These are phyloP conservation scores for Reticulitermes lucifugus DNA, from an alignment of 2,888 invertebrate genomes.

Conservation along the genomic window DNA sequence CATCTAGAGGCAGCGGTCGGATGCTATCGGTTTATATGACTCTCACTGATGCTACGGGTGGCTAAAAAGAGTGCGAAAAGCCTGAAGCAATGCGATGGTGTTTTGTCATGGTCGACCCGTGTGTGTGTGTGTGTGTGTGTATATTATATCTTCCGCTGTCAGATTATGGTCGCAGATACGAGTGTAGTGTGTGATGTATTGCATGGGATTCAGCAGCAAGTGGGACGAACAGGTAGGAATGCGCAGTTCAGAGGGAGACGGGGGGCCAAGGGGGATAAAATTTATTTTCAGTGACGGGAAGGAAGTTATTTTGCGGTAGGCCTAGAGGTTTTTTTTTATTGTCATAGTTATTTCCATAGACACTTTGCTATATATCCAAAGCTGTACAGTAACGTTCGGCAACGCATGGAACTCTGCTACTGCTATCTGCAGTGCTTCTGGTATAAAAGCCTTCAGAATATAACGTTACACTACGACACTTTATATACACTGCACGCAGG, in stretches of 20 bases:
- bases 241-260: not conserved
- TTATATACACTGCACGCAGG: too few relatives aligned
- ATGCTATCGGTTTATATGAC: not conserved
- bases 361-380: not conserved
- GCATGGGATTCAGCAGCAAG: not conserved
- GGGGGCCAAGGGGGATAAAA: not conserved
- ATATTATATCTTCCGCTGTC: slow-evolving; percentile 7
- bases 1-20: too few relatives aligned
- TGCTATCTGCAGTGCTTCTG: not conserved
- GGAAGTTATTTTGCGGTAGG: slow-evolving; percentile 2
- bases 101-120: slow-evolving; percentile 3
- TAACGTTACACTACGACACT: too few relatives aligned
- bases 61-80: not conserved
- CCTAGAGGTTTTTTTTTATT: not conserved
- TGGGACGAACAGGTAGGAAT: slow-evolving; percentile 1
- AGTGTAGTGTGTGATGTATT: not conserved
- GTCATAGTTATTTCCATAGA: not conserved
- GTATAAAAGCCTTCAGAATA: not conserved
- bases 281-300: not conserved
- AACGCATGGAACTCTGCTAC: not conserved
- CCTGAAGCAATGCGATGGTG: not conserved
- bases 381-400: not conserved
- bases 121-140: not conserved
- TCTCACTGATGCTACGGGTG: not conserved
- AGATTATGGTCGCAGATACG: slow-evolving; percentile 1